Evolutionary conservation across 2,113 vertebrate species (phyloP).

Genomic region (Spermophilus dauricus): DNA sequence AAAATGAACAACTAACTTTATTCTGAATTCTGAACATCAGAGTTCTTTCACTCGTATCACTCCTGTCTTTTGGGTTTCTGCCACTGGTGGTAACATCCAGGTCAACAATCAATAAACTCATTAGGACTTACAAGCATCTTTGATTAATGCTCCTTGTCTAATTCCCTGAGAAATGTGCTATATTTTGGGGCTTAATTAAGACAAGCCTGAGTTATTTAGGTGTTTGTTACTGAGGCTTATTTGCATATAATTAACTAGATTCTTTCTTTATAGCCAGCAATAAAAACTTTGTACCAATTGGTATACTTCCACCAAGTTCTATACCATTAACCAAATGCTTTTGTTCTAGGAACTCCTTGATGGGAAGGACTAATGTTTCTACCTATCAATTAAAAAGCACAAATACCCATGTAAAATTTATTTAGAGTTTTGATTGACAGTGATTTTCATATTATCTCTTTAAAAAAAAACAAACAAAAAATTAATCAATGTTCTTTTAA

Average conservation of each 20-base stretch:
- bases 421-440: slow-evolving; percentile 20
- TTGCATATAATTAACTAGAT: slow-evolving; percentile 90
- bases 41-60: slow-evolving; percentile 69
- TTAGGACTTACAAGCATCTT: slow-evolving; percentile 87
- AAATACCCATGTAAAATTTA: slow-evolving; percentile 63
- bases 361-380: slow-evolving; percentile 61
- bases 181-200: slow-evolving; percentile 89
- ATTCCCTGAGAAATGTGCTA: slow-evolving; percentile 87
- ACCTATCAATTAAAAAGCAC: slow-evolving; percentile 64
- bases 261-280: slow-evolving; percentile 79
- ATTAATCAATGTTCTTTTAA: not conserved
- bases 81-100: slow-evolving; percentile 72
- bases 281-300: slow-evolving; percentile 77
- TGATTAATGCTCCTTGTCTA: slow-evolving; percentile 89
- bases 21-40: slow-evolving; percentile 50
- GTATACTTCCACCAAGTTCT: slow-evolving; percentile 52
- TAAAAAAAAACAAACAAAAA: not conserved
- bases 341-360: slow-evolving; percentile 59
- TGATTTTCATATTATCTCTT: not conserved
- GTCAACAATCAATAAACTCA: slow-evolving; percentile 88
- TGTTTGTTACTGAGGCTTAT: slow-evolving; percentile 89
- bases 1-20: slow-evolving; percentile 45
- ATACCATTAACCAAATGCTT: slow-evolving; percentile 75
- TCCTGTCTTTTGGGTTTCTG: slow-evolving; percentile 78
- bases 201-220: slow-evolving; percentile 89